These are phyloP conservation scores for Bombus affinis DNA, from an alignment of 1,140 invertebrate genomes.

Conservation along the genomic window DNA sequence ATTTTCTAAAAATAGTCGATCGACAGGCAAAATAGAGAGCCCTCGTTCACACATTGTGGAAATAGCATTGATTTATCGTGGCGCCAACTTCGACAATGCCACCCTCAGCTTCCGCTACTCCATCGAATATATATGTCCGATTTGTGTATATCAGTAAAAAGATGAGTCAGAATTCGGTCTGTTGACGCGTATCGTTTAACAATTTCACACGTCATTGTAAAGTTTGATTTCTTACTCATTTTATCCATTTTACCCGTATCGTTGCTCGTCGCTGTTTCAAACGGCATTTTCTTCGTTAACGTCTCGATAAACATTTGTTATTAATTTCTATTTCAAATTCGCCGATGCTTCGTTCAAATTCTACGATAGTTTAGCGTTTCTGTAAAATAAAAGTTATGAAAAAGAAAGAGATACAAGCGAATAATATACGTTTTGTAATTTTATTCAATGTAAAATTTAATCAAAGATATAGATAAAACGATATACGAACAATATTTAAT, in stretches of 20 bases:
- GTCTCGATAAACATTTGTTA: not conserved
- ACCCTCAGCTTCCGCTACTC: conserved; percentile 28
- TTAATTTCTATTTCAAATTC: not conserved
- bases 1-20: conserved; percentile 21
- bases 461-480: not conserved
- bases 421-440: not conserved
- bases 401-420: not conserved
- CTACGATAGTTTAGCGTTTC: too few species aligned
- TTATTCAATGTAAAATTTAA: not conserved
- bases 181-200: not conserved
- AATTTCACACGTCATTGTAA: too few species aligned
- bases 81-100: conserved; percentile 13
- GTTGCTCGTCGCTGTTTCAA: not conserved
- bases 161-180: not conserved
- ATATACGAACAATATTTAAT: too few species aligned
- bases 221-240: not conserved
- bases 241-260: not conserved
- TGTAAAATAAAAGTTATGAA: too few species aligned
- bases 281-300: too few species aligned
- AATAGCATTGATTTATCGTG: conserved; percentile 48
- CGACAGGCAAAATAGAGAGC: conserved; percentile 22
- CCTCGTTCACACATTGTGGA: conserved; percentile 49
- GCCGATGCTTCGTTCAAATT: too few species aligned
- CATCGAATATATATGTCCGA: not conserved
- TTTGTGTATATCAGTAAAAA: not conserved